Evolutionary conservation across 2,113 vertebrate species (phyloP), one percentile per base, ranked within the genome.

Genomic region (Dinomys branickii): DNA sequence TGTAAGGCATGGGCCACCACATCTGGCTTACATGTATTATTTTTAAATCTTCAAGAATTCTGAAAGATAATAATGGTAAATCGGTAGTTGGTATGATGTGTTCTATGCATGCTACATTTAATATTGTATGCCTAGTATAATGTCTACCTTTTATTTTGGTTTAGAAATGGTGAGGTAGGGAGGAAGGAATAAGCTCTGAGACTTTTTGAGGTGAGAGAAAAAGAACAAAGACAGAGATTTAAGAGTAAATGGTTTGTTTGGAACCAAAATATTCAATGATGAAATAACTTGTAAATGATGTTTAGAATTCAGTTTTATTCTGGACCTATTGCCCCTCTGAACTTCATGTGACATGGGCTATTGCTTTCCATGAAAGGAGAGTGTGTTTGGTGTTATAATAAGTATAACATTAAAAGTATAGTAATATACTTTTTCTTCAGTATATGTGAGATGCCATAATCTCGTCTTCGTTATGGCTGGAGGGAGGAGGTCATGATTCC

Each of bases 281-380:
- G 73, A 96, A 87, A 92, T 65, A 14, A 71, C 77, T 65, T 95
- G 35, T 88, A 90, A 90, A 87, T 24, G 67, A 90, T n/a, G 10
- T 85, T 47, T 63, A 33, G 52, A 84, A 94, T 96, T 96, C 85
- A 61, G 12, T 92, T 89, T 80, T 90, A 85, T 24, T 47, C 11
- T 88, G 94, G 28, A 82, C 44, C 58, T 38, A 17, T n/a, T n/a
- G n/a, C n/a, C n/a, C n/a, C n/a, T n/a, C 5, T 80, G 77, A 71
- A 3, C 58, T 67, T 80, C 28, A 19, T 13, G 33, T 35, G 71
- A 77, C 58, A 7, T 1, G 85, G 84, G n/a, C 16, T n/a, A 84
- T 80, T 92, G 56, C 52, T 96, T 93, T 94, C 54, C 14, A 52
- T 1, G 71, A 67, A 52, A 90, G 54, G 52, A 87, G 75, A 77